phyloP scores from a whole-genome alignment of 2,888 invertebrate genomes.

The Caenorhabditis sp. region DNA sequence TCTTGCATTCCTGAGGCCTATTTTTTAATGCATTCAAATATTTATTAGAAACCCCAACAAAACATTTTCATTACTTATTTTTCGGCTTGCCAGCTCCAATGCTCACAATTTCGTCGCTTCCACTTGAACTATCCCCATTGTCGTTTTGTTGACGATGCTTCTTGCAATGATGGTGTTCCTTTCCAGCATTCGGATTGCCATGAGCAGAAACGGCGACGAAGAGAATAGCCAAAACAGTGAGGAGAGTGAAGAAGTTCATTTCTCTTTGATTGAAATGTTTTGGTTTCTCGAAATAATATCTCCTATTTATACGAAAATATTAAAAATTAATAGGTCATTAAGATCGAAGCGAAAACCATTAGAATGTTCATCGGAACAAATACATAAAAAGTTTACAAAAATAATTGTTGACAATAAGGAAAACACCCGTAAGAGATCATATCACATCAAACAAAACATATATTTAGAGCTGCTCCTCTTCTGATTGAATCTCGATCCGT shows the following conservation, averaged over 20 bases:
- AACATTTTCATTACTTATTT: too few relatives aligned
- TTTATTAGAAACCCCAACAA: too few relatives aligned
- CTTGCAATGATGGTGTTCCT: neutral
- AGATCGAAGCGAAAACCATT: neutral
- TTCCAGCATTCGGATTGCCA: neutral
- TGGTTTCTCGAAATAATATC: neutral
- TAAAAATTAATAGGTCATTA: neutral
- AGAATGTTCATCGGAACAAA: neutral
- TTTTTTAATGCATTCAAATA: too few relatives aligned
- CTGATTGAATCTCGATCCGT: slow-evolving; percentile 12
- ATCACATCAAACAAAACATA: neutral
- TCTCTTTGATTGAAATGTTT: neutral
- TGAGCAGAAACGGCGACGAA: neutral
- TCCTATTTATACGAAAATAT: neutral
- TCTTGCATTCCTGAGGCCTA: too few relatives aligned
- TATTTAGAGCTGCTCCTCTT: neutral
- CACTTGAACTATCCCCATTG: neutral
- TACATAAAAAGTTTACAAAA: slow-evolving; percentile 11
- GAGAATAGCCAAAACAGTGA: neutral
- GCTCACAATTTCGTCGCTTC: too few relatives aligned
- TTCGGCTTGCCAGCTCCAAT: too few relatives aligned
- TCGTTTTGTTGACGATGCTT: neutral
- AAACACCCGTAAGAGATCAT: neutral
- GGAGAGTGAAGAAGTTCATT: neutral
- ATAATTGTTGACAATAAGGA: slow-evolving; percentile 3